Evolutionary conservation across 2,797 vertebrate species (phyloP).

Genomic region (Peromyscus attwateri): DNA sequence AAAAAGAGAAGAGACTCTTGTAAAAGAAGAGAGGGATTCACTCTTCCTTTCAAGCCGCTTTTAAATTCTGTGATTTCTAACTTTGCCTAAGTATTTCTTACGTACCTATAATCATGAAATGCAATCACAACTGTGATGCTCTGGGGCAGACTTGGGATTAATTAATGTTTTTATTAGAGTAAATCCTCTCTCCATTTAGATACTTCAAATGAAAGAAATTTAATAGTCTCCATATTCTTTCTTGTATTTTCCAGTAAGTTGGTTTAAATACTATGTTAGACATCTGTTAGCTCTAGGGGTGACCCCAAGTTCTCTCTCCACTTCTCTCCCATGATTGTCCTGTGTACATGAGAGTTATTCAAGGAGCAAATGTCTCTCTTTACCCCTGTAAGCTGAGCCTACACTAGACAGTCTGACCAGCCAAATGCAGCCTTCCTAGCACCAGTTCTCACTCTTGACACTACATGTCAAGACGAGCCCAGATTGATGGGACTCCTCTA

Average conservation of each 20-base stretch:
- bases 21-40: background rate
- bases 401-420: fast-evolving
- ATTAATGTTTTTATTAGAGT: background rate
- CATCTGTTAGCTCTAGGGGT: background rate
- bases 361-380: background rate
- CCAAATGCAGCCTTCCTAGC: background rate
- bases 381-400: background rate
- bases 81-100: background rate
- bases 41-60: background rate
- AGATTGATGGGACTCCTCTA: no score
- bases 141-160: background rate
- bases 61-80: background rate
- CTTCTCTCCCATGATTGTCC: background rate
- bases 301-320: background rate
- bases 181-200: background rate
- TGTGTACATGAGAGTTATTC: background rate
- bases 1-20: background rate
- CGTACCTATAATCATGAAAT: background rate
- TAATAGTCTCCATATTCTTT: background rate
- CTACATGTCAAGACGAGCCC: background rate
- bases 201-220: background rate
- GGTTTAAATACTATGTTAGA: background rate
- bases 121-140: background rate
- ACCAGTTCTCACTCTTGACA: fast-evolving
- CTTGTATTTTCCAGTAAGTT: background rate